These are phyloP conservation scores for Apotomis turbidana DNA, from an alignment of 2,888 invertebrate species.

Conservation along the genomic window DNA sequence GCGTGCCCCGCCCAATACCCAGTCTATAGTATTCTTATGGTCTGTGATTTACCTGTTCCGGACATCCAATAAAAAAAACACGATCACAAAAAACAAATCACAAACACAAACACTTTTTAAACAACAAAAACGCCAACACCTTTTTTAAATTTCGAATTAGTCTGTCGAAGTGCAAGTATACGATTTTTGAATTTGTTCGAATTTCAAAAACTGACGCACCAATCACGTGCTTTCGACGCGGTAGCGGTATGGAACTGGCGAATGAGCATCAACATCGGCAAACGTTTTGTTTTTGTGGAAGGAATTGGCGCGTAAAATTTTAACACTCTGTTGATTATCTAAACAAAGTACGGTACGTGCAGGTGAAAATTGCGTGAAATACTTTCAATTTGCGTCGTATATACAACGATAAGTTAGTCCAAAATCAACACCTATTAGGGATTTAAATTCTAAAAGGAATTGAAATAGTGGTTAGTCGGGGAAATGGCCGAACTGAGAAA, in stretches of 20 bases:
- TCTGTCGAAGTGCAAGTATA: neutral
- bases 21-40: no score
- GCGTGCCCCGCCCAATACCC: no score
- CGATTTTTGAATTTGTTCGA: constrained; percentile 1
- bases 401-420: no score
- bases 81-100: neutral
- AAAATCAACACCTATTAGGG: no score
- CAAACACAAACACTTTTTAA: neutral
- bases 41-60: constrained; percentile 18
- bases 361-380: neutral
- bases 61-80: constrained; percentile 13
- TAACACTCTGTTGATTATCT: constrained; percentile 14
- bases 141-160: neutral
- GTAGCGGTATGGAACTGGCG: constrained; percentile 26
- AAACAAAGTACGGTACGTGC: neutral
- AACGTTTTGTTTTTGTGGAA: constrained; percentile 28
- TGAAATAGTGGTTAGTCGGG: no score
- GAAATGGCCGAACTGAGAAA: no score
- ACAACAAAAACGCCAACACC: neutral
- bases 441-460: no score
- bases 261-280: constrained; percentile 16
- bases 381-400: neutral
- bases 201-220: constrained; percentile 14
- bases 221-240: constrained; percentile 29
- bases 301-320: constrained; percentile 33